Evolutionary conservation across 2,113 vertebrate genomes (phyloP).

Genomic region (Tetraodon nigroviridis): DNA sequence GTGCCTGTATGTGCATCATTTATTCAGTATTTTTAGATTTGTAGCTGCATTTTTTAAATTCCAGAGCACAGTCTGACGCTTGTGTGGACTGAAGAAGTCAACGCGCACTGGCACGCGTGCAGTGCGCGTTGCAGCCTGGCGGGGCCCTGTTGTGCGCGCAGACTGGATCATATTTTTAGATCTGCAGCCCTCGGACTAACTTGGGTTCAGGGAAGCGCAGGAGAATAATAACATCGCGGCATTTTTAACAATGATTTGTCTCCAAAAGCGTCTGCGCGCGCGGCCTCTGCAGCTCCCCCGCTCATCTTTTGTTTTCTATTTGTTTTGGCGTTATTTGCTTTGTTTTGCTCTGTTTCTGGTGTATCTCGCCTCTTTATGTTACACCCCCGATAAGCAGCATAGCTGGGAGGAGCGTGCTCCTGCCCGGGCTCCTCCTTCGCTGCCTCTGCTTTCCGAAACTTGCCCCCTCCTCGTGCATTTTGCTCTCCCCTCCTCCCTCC

Average conservation of each 20-base stretch:
- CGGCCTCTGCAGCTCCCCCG: neutral
- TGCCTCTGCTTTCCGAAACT: constrained; percentile 22
- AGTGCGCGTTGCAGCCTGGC: neutral
- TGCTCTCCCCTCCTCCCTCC: constrained; percentile 24
- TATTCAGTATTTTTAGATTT: too few relatives aligned
- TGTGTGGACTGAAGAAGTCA: too few relatives aligned
- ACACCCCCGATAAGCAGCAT: constrained; percentile 43
- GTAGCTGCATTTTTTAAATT: too few relatives aligned
- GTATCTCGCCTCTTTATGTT: neutral
- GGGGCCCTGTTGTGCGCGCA: neutral
- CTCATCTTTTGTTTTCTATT: neutral
- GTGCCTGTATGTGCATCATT: too few relatives aligned
- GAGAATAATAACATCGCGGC: too few relatives aligned
- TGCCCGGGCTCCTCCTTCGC: constrained; percentile 47
- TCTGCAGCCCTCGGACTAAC: neutral
- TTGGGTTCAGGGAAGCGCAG: too few relatives aligned
- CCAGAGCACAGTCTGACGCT: too few relatives aligned
- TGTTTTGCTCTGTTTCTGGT: too few relatives aligned
- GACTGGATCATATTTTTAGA: neutral
- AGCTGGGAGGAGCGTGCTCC: constrained; percentile 58
- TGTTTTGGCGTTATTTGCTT: too few relatives aligned
- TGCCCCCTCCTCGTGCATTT: constrained; percentile 7
- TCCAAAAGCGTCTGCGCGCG: neutral
- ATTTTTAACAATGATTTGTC: too few relatives aligned
- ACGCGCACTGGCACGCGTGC: too few relatives aligned